Percentiles rank a stretch among this genome's conserved stretches.
Conservation (phyloP, 2,888 invertebrate genomes). For the Miltochrista miniata region DNA sequence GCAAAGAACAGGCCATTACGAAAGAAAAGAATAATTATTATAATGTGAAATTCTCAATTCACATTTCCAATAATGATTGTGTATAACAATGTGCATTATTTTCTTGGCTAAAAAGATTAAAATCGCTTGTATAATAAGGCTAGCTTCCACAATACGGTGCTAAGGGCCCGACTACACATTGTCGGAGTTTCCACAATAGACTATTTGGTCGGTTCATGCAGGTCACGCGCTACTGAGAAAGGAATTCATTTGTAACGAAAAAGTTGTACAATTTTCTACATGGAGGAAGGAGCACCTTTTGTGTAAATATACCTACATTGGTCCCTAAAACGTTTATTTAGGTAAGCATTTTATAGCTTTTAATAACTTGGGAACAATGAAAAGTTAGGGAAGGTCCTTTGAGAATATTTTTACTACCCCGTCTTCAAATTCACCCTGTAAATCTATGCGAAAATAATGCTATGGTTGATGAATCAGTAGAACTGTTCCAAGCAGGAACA, state of each 20-base stretch:
- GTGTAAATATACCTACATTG: slow-evolving; percentile 19
- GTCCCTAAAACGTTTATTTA: slow-evolving; percentile 25
- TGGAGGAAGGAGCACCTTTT: slow-evolving; percentile 12
- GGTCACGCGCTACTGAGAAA: slow-evolving; percentile 53
- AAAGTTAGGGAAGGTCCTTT: no score
- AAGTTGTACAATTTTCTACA: slow-evolving; percentile 40
- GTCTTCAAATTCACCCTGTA: no score
- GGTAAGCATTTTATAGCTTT: slow-evolving; percentile 4
- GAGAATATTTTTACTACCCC: no score
- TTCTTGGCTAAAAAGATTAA: slow-evolving; percentile 1
- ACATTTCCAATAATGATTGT: not conserved
- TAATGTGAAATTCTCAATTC: slow-evolving; percentile 24
- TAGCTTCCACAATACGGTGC: slow-evolving; percentile 29
- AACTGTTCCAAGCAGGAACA: no score
- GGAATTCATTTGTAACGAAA: slow-evolving; percentile 65
- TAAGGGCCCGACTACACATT: slow-evolving; percentile 39
- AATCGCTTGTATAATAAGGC: slow-evolving; percentile 13
- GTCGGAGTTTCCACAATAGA: slow-evolving; percentile 40
- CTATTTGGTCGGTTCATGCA: slow-evolving; percentile 45
- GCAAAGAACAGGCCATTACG: no score
- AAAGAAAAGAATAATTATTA: slow-evolving; percentile 1
- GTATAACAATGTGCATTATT: slow-evolving; percentile 12
- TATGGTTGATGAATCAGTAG: no score
- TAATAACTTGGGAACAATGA: no score
- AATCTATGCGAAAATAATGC: no score